Base-by-base conservation (phyloP, 2,888 invertebrate species). In the Meiosimyza decipiens region DNA sequence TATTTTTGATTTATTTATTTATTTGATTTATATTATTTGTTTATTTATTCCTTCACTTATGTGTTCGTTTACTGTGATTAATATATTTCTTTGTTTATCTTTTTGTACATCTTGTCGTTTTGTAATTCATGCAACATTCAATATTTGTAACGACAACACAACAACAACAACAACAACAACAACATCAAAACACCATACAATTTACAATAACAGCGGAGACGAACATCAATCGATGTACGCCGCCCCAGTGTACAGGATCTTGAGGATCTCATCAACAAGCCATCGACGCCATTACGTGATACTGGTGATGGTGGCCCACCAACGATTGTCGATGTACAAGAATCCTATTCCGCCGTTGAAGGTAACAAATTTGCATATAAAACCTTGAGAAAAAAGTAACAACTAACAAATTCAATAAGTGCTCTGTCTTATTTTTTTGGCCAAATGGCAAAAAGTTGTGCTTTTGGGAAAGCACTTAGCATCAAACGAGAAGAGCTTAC, bases 271-370 rank as follows among this genome's bases (percentile, higher is more conserved):
- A 94, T 96, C 87, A 95, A 97, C 86, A 95, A 95, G 86, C 94
- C 95, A 60, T 96, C 95, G 67, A 95, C 96, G 71, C 97, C 98
- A 64, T 89, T 98, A 78, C 92, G 92, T 85, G 91, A 94, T 77
- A 87, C 91, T 71, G 96, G 96, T 77, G 91, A 91, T 83, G 91
- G 91, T 77, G 96, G 95, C 75, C 95, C 96, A 78, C 96, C 98
- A 55, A 91, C 91, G 79, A 97, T 98, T 86, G 93, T 97, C 79
- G 96, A 97, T 87, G 94, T 95, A 60, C 95, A 97, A 87, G 96
- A 97, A 86, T 98, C 95, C 84, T 97, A 98, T 88, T 95, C 97
- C 62, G 97, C 97, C 73, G 94, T 96, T 88, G 99, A 99, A 93
- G 98, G 98, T 97, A 86, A 80, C 80, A 11, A 59, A 15, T 50